Conservation (phyloP, 1,140 invertebrate species). For the Dendrolimus kikuchii region DNA sequence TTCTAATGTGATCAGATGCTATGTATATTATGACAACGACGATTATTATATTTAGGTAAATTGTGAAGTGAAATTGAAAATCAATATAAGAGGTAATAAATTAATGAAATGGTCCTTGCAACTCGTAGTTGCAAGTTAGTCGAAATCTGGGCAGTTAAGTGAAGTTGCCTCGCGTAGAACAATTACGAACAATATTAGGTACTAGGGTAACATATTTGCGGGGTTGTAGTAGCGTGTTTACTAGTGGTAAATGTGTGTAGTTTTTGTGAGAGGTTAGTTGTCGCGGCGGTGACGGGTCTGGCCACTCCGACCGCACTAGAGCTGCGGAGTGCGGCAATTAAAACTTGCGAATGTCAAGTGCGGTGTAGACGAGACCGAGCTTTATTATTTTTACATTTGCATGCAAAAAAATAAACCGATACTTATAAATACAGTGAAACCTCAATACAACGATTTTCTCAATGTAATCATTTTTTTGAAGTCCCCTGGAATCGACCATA, state of each 20-base stretch:
- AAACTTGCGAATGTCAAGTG: slow-evolving; percentile 67
- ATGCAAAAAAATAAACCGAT: slow-evolving; percentile 31
- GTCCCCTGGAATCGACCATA: too few relatives aligned
- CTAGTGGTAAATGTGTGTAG: slow-evolving; percentile 34
- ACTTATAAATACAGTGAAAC: too few relatives aligned
- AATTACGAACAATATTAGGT: slow-evolving; percentile 6
- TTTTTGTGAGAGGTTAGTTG: slow-evolving; percentile 39
- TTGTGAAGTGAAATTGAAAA: too few relatives aligned
- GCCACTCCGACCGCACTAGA: slow-evolving; percentile 37
- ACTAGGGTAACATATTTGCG: slow-evolving; percentile 12
- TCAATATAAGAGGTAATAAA: too few relatives aligned
- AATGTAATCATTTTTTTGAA: too few relatives aligned
- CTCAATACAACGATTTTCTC: too few relatives aligned
- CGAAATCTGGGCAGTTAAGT: not conserved
- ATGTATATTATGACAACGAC: too few relatives aligned
- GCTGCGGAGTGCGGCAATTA: slow-evolving; percentile 60
- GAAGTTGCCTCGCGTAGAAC: slow-evolving; percentile 8
- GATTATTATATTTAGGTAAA: too few relatives aligned
- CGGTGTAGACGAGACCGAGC: slow-evolving; percentile 34
- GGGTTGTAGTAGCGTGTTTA: slow-evolving; percentile 28
- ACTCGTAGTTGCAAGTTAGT: too few relatives aligned
- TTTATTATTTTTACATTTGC: slow-evolving; percentile 55
- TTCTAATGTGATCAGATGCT: too few relatives aligned
- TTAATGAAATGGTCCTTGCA: too few relatives aligned
- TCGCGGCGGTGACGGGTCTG: slow-evolving; percentile 24